Conservation (phyloP, 2,888 invertebrate genomes). For the Drosophila ustulata region DNA sequence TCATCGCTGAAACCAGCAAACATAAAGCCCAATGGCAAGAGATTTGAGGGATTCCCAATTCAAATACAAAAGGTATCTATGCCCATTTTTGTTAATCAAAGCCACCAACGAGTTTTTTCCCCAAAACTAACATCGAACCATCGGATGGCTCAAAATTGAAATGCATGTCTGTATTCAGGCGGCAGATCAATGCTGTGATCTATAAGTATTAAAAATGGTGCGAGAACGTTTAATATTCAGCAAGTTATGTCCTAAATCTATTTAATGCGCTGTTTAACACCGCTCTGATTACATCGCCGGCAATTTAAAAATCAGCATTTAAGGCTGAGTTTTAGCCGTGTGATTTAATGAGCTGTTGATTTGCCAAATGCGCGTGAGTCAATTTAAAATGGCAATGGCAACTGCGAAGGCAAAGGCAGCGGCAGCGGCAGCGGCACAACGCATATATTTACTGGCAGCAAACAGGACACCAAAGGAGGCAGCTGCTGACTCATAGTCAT, state of each 20-base stretch:
- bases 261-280: neutral
- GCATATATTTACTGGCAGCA: slow-evolving; percentile 57
- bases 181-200: neutral
- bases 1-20: neutral
- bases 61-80: neutral
- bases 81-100: neutral
- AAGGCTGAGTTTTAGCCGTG: slow-evolving; percentile 24
- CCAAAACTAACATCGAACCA: too few relatives aligned
- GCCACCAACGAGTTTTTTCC: neutral
- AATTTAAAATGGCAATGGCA: slow-evolving; percentile 24
- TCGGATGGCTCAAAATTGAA: neutral
- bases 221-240: neutral
- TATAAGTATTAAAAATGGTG: neutral
- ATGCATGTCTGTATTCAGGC: neutral
- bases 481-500: slow-evolving; percentile 43
- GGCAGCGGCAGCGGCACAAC: slow-evolving; percentile 12
- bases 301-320: slow-evolving; percentile 21
- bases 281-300: neutral
- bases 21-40: neutral
- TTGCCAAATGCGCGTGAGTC: slow-evolving; percentile 59
- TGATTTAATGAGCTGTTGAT: slow-evolving; percentile 75
- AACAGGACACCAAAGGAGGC: slow-evolving; percentile 45
- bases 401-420: neutral
- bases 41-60: neutral
- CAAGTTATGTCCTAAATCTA: neutral